Conservation (phyloP, 2,888 invertebrate species). For the Calameuta idolon region DNA sequence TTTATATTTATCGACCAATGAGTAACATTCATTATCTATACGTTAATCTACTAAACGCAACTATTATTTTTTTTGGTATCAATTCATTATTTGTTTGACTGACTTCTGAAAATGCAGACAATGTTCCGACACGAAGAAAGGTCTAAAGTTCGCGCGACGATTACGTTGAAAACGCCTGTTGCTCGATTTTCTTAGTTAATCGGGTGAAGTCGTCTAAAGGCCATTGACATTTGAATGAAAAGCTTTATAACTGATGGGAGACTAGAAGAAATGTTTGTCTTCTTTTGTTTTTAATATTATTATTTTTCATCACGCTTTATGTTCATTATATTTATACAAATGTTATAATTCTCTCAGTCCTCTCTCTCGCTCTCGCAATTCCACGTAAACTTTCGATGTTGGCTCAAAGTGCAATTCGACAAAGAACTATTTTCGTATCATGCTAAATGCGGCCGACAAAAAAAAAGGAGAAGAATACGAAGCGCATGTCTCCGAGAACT, state of each 20-base stretch:
- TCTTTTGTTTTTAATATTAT: neutral
- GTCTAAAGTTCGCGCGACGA: neutral
- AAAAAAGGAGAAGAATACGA: neutral
- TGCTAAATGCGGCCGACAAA: neutral
- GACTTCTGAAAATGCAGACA: neutral
- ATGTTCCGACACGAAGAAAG: neutral
- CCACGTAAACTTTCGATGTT: neutral
- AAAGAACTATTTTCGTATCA: neutral
- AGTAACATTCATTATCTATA: neutral
- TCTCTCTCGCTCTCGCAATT: neutral
- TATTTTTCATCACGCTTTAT: neutral
- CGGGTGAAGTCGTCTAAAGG: neutral
- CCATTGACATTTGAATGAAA: neutral
- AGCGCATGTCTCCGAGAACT: neutral
- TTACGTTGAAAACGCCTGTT: neutral
- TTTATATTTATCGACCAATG: neutral
- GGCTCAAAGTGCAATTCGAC: neutral
- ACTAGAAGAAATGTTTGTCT: neutral
- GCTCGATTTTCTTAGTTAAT: neutral
- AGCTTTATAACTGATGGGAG: neutral
- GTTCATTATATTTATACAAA: neutral
- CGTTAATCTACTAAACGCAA: neutral
- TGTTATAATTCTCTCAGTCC: neutral
- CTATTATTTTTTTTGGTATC: neutral
- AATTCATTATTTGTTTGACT: neutral